Evolutionary conservation across 2,888 invertebrate genomes (phyloP).

Genomic region (Chrysolina haemoptera): DNA sequence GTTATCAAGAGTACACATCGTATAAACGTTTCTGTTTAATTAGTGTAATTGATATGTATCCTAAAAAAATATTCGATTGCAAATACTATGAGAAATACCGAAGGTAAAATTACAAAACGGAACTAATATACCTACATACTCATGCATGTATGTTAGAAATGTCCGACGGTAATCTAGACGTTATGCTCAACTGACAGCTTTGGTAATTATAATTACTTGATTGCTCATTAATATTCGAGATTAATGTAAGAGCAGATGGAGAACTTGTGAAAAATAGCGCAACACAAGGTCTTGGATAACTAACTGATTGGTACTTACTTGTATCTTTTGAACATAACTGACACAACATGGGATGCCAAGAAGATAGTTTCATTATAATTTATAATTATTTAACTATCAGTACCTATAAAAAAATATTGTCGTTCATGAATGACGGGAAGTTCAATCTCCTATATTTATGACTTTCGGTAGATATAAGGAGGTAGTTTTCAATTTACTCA

Average conservation of each 20-base stretch:
- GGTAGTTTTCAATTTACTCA: no score
- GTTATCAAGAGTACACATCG: background rate
- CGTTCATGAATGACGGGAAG: no score
- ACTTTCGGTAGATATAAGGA: no score
- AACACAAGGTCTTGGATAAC: slow-evolving; percentile 9
- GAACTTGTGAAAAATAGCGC: slow-evolving; percentile 8
- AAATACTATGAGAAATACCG: background rate
- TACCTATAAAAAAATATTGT: no score
- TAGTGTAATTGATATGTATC: slow-evolving; percentile 2
- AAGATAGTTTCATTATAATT: no score
- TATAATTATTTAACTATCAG: no score
- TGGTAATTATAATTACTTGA: slow-evolving; percentile 13
- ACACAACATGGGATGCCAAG: no score
- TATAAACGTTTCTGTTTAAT: background rate
- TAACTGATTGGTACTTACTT: slow-evolving; percentile 5
- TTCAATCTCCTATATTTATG: no score
- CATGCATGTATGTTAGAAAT: background rate
- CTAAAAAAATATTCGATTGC: slow-evolving; percentile 1
- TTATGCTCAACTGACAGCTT: slow-evolving; percentile 14
- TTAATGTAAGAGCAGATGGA: slow-evolving; percentile 15
- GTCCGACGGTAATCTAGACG: slow-evolving; percentile 13
- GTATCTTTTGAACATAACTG: background rate
- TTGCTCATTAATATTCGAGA: slow-evolving; percentile 16
- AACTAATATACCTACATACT: background rate
- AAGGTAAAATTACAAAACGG: background rate